Conservation (phyloP, 1,140 invertebrate species). For the Diploscapter pachys region DNA sequence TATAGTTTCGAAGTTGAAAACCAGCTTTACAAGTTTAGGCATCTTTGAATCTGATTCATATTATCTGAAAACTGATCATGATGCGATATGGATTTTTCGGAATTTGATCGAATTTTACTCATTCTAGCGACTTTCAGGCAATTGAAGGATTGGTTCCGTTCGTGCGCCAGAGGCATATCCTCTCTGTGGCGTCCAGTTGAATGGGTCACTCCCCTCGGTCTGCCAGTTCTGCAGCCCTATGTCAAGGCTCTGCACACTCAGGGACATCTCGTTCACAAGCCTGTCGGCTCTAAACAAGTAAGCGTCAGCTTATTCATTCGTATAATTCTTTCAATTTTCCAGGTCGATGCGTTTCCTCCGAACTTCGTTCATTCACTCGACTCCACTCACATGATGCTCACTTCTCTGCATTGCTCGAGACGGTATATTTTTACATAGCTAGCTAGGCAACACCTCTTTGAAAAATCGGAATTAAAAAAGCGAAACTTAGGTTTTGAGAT, state of each 20-base stretch:
- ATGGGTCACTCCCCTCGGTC: constrained; percentile 89
- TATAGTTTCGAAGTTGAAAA: too few species aligned
- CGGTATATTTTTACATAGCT: constrained; percentile 38
- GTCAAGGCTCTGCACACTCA: constrained; percentile 32
- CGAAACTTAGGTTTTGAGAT: not conserved
- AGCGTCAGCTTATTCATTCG: not conserved
- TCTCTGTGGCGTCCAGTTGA: constrained; percentile 76
- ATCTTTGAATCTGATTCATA: not conserved
- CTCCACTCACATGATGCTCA: constrained; percentile 98
- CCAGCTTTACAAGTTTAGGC: too few species aligned
- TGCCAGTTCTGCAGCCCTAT: constrained; percentile 92
- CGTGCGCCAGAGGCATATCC: constrained; percentile 76
- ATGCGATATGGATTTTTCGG: too few species aligned
- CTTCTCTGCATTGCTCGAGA: constrained; percentile 77
- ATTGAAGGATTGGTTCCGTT: constrained; percentile 86
- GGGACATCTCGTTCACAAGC: constrained; percentile 34
- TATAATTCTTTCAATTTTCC: constrained; percentile 74
- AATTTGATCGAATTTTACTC: too few species aligned
- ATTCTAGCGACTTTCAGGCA: constrained; percentile 32
- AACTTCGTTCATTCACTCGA: constrained; percentile 99
- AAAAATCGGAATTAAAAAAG: not conserved
- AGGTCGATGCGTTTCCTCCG: constrained; percentile 95
- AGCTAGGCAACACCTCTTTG: too few species aligned
- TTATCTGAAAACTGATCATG: too few species aligned
- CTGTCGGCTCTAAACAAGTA: constrained; percentile 50